Evolutionary conservation across 1,140 invertebrate species (phyloP).

Genomic region (Drosophila repleta): DNA sequence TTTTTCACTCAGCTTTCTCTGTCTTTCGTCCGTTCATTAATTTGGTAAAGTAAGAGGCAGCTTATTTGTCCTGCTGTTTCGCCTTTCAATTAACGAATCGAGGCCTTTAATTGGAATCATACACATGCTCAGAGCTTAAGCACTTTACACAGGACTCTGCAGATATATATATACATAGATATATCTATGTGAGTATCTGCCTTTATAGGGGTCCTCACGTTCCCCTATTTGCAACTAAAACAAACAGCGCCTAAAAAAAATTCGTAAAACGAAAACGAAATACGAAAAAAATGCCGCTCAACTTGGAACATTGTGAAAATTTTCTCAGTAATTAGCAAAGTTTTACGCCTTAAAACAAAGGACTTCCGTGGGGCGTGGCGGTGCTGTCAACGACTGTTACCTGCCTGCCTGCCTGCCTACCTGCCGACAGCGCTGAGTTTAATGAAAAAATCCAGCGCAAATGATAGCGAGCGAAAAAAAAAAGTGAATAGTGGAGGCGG

Average conservation of each 20-base stretch:
- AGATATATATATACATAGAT: background rate
- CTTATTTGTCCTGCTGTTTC: constrained; percentile 10
- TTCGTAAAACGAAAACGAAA: constrained; percentile 16
- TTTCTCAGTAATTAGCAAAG: constrained; percentile 81
- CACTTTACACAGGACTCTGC: background rate
- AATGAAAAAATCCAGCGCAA: constrained; percentile 56
- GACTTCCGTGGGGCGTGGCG: constrained; percentile 44
- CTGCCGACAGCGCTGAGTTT: constrained; percentile 17
- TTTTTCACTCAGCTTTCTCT: background rate
- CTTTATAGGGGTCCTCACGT: constrained; percentile 11
- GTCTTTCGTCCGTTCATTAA: constrained; percentile 22
- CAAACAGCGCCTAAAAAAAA: constrained; percentile 27
- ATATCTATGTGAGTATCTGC: background rate
- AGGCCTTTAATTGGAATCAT: constrained; percentile 67
- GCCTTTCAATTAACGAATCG: constrained; percentile 72
- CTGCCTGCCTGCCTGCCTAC: constrained; percentile 11
- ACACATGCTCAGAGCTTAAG: constrained; percentile 15
- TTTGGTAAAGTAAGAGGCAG: constrained; percentile 56
- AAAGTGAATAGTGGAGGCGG: background rate
- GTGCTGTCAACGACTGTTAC: constrained; percentile 32
- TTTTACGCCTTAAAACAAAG: constrained; percentile 75
- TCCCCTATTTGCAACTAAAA: constrained; percentile 38
- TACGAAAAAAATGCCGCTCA: constrained; percentile 50
- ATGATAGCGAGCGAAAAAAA: constrained; percentile 35
- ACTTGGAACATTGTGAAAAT: constrained; percentile 68